Evolutionary conservation across 2,113 vertebrate genomes (phyloP), one percentile per base, ranked within the genome.

Genomic region (Vireo altiloquus): DNA sequence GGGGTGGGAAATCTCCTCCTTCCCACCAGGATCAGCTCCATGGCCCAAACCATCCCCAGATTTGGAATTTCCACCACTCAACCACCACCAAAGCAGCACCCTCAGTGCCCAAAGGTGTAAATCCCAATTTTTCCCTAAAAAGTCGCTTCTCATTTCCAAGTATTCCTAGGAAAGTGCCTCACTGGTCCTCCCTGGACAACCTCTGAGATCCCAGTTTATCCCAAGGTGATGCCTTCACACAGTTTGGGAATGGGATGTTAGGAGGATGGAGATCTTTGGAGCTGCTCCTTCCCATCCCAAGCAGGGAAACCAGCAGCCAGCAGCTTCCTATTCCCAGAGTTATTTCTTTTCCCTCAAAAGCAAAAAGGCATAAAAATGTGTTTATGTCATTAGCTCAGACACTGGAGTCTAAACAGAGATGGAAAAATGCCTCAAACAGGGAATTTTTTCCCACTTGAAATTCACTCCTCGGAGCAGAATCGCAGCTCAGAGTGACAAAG

Each of bases 371-470:
- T 15, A 25, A 37, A 82, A 82, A 57, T 1, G 15, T 15, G 33
- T 33, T 79, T 15, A 25, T 92, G 79, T 37, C 82, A 42, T 31
- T 46, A 54, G 77, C 21, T 63, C 28, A 22, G 46, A 47, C 63
- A 33, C 59, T 9, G 14, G 15, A 89, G 87, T 91, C 84, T 88
- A 87, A 95, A 97, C 88, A 85, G 40, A 88, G 37, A 65, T n/a
- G 19, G 20, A 4, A 19, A 19, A 69, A n/a, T 6, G 15, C 27
- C 49, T 92, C 15, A 16, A 82, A 65, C 4, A 8, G n/a, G 37
- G 19, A 76, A 76, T 74, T 70, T 85, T 42, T 57, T 65, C 24
- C 63, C 68, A 9, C 37, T 65, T 57, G 10, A 15, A 68, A 93
- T 68, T 66, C 74, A 54, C 35, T 85, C 57, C 74, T 85, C 18